Evolutionary conservation across 1,140 invertebrate genomes (phyloP).

Genomic region (Tyrophagus putrescentiae): DNA sequence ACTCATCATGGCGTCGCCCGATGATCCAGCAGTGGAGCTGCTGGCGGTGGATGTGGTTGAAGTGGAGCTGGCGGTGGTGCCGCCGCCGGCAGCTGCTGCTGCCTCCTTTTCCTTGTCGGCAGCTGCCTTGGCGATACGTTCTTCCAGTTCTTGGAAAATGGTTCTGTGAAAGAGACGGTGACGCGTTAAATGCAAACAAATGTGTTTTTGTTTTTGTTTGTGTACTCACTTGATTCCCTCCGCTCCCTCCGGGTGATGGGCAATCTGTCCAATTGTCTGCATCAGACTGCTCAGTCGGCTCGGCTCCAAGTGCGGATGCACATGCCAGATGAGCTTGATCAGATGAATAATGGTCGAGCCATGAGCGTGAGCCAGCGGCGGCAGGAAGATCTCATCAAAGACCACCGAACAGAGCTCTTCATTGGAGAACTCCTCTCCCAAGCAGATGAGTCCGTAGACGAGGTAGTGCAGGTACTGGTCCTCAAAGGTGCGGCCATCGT

Average conservation of each 20-base stretch:
- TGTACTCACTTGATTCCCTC: too few relatives aligned
- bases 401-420: constrained; percentile 89
- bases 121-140: not conserved
- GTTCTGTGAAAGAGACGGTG: too few relatives aligned
- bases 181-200: too few relatives aligned
- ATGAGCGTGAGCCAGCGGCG: constrained; percentile 43
- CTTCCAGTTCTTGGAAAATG: not conserved
- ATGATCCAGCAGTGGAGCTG: not conserved
- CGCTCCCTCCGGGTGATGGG: not conserved
- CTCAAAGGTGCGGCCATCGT: constrained; percentile 77
- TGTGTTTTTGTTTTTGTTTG: not conserved
- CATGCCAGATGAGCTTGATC: constrained; percentile 78
- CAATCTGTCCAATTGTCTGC: not conserved
- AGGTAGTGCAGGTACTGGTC: constrained; percentile 86
- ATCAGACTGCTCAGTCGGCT: constrained; percentile 47
- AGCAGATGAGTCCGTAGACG: constrained; percentile 68
- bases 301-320: constrained; percentile 66
- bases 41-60: not conserved
- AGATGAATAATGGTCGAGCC: constrained; percentile 85
- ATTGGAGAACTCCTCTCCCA: constrained; percentile 76
- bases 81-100: not conserved
- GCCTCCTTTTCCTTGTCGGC: constrained; percentile 5
- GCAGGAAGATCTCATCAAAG: constrained; percentile 80
- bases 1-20: not conserved
- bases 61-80: not conserved